Percentiles rank a stretch among this genome's conserved stretches.
These are phyloP conservation scores for Sorex araneus DNA, from an alignment of 2,113 vertebrate species.

Conservation along the genomic window DNA sequence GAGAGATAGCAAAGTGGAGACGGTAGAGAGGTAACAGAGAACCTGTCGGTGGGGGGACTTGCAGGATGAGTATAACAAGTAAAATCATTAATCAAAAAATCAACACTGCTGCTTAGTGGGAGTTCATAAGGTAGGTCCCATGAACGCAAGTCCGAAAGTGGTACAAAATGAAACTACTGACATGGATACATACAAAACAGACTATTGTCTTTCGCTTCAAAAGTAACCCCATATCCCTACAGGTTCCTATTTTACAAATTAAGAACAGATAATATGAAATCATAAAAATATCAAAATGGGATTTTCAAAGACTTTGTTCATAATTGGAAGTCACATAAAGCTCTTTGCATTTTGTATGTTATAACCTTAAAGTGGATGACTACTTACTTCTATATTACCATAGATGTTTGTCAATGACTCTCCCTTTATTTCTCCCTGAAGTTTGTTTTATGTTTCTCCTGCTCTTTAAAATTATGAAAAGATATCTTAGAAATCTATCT, in stretches of 20 bases:
- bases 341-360: not conserved
- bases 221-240: not conserved
- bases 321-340: not conserved
- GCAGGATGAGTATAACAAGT: not conserved
- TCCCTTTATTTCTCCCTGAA: no score
- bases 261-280: slow-evolving; percentile 43
- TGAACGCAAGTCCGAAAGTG: slow-evolving; percentile 45
- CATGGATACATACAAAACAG: slow-evolving; percentile 29
- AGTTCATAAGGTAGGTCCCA: not conserved
- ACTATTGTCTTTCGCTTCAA: slow-evolving; percentile 16
- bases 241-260: slow-evolving; percentile 1
- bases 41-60: not conserved
- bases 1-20: not conserved
- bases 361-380: not conserved
- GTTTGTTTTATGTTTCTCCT: no score
- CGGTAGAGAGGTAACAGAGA: not conserved
- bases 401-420: slow-evolving; percentile 16
- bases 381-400: not conserved
- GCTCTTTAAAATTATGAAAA: slow-evolving; percentile 17
- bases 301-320: slow-evolving; percentile 51
- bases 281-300: slow-evolving; percentile 33
- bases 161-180: slow-evolving; percentile 45
- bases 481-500: slow-evolving; percentile 41
- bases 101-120: not conserved
- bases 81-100: slow-evolving; percentile 17